Evolutionary conservation across 2,113 vertebrate species (phyloP).

Genomic region (Pterocles orientalis): DNA sequence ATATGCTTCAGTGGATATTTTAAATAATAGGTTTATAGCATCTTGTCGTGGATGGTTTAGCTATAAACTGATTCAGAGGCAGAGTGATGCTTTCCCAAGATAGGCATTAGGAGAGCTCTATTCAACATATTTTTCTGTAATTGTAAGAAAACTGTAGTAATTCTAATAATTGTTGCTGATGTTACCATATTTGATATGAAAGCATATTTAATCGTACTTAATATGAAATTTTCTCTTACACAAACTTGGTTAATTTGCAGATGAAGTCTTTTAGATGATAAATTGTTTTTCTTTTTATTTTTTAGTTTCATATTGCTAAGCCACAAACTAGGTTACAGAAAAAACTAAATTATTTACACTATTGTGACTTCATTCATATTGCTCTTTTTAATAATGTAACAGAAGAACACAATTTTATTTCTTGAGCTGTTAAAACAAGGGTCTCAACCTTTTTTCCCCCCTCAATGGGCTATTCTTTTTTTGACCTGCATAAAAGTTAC

Average conservation of each 20-base stretch:
- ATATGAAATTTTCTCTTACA: background rate
- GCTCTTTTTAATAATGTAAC: conserved; percentile 35
- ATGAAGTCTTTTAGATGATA: background rate
- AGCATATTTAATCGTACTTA: background rate
- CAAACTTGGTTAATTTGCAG: background rate
- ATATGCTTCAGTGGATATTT: background rate
- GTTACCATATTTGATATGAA: background rate
- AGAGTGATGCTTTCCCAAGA: background rate
- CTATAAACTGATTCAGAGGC: background rate
- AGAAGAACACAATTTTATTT: background rate
- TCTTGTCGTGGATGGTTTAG: background rate
- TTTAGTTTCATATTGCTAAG: background rate
- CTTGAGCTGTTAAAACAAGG: background rate
- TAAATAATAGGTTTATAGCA: background rate
- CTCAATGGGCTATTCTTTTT: background rate
- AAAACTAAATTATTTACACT: conserved; percentile 19
- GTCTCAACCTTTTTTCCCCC: background rate
- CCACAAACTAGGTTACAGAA: conserved; percentile 24
- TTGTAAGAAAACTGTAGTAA: background rate
- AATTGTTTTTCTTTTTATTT: background rate
- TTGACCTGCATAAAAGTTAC: background rate
- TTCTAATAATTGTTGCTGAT: background rate
- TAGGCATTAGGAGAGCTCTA: background rate
- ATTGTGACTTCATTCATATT: conserved; percentile 8
- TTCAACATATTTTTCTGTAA: background rate